Conservation (phyloP, 2,113 vertebrate genomes). For the Strigops habroptila region DNA sequence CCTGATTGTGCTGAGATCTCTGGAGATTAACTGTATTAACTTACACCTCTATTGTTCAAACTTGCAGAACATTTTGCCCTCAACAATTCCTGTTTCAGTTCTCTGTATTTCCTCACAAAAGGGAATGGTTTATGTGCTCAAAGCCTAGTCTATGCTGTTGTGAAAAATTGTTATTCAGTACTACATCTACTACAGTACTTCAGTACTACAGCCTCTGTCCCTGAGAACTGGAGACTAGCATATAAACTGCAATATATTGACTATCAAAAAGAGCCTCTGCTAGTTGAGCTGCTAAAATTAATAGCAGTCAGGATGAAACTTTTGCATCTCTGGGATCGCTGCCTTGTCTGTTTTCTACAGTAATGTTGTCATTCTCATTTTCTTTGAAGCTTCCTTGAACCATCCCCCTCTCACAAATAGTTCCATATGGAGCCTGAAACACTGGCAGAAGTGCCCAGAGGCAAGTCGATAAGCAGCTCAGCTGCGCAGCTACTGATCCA, state of each 20-base stretch:
- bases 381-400: constrained; percentile 43
- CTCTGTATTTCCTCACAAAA: not conserved
- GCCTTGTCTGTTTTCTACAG: constrained; percentile 31
- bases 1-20: not conserved
- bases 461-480: not conserved
- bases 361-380: constrained; percentile 45
- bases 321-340: not conserved
- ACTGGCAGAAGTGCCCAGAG: not conserved
- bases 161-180: not conserved
- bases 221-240: not conserved
- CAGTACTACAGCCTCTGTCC: not conserved
- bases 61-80: not conserved
- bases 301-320: not conserved
- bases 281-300: constrained; percentile 11
- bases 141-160: not conserved
- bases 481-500: not conserved
- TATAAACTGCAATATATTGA: not conserved
- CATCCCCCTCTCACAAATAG: constrained; percentile 20
- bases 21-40: not conserved
- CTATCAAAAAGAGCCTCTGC: not conserved
- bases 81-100: not conserved
- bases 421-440: constrained; percentile 43
- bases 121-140: not conserved
- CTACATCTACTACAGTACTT: not conserved
- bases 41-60: not conserved